Evolutionary conservation across 2,888 invertebrate genomes (phyloP).

Genomic region (Platypus cylindrus): DNA sequence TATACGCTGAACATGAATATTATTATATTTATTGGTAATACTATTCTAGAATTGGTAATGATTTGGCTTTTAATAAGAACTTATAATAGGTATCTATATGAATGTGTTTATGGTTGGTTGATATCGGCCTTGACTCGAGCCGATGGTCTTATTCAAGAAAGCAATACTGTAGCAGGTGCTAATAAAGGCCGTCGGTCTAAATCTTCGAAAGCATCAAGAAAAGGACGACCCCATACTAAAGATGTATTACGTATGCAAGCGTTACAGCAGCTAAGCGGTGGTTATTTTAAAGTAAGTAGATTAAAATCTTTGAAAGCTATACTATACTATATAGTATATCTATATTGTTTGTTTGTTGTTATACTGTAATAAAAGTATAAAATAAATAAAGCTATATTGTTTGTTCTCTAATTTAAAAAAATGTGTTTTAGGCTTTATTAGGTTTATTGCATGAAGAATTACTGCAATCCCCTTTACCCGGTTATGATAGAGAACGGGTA

Average conservation of each 20-base stretch:
- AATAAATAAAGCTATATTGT: background rate
- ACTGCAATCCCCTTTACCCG: conserved; percentile 68
- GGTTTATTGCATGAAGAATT: conserved; percentile 83
- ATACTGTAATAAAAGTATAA: background rate
- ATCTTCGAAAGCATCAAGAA: conserved; percentile 47
- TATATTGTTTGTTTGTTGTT: background rate
- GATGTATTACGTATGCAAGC: conserved; percentile 86
- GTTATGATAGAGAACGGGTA: conserved; percentile 88
- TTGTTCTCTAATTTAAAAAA: background rate
- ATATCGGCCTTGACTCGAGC: conserved; percentile 83
- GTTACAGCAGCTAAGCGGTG: conserved; percentile 87
- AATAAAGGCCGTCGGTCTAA: conserved; percentile 45
- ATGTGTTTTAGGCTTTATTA: conserved; percentile 70
- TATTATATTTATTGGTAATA: conserved; percentile 85
- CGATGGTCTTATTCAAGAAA: conserved; percentile 65
- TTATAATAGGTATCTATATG: conserved; percentile 68
- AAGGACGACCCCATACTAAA: conserved; percentile 57
- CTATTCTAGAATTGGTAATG: background rate
- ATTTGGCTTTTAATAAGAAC: background rate
- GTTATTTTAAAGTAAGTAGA: conserved; percentile 70
- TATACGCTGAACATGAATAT: conserved; percentile 93
- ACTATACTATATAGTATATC: background rate
- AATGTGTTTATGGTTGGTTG: conserved; percentile 88
- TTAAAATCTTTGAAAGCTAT: background rate
- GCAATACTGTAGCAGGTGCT: conserved; percentile 39